Evolutionary conservation across 2,113 vertebrate genomes (phyloP), one percentile per base, ranked within the genome.

Genomic region (Nibea albiflora): DNA sequence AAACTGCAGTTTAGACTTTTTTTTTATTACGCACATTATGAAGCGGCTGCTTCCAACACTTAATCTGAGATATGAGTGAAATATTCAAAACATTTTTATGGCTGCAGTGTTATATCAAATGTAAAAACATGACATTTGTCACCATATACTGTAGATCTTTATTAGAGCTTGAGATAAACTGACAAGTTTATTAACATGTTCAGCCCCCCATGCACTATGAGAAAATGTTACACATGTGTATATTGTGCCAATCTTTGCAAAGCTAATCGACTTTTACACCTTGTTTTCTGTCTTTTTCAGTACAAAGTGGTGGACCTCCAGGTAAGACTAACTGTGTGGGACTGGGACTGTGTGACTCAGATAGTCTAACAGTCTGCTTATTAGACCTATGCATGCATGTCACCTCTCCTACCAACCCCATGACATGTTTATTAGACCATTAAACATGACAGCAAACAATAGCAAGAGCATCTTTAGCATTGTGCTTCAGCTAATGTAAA

Each of bases 291-390:
- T 75, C 62, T 50, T 62, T 78, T 92, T 88, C 89, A 95, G 95
- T 95, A 92, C 81, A 80, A 57, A 50, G 64, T 91, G 28, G 92
- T 95, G 69, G 92, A 89, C 16, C 64, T 95, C 11, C 73, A 88
- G 94, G 95, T 95, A 90, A 94, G 88, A 64, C 3, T 14, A 11
- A 46, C 11, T 46, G n/a, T n/a, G n/a, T n/a, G n/a, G n/a, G n/a
- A n/a, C n/a, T n/a, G n/a, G n/a, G 44, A 46, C 4, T 46, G 44
- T 46, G 10, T 46, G 44, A 4, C 12, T 14, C 35, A 39, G 8
- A 39, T 9, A 9, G 35, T 9, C 35, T 39, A 39, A 39, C 6
- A 26, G 2, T 26, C 6, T 1, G 31, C 31, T 35, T 31, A 31
- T 31, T 35, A 35, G 31, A 35, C 31, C 31, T 6, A 39, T 39